Evolutionary conservation across 2,797 vertebrate species (phyloP).

Genomic region (Danionella dracula): DNA sequence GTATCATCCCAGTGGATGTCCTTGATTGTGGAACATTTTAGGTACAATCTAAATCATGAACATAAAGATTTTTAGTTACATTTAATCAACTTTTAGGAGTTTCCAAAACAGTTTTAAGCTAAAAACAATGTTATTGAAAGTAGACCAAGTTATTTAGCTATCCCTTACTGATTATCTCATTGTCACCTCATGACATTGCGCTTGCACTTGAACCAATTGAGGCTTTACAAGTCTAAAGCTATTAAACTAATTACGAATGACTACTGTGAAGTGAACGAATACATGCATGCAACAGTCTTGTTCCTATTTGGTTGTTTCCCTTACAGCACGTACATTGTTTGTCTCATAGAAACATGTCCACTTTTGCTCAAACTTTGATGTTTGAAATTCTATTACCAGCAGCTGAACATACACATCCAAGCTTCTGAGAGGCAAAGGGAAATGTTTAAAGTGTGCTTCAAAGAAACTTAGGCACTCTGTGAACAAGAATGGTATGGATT

Average conservation of each 20-base stretch:
- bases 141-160: too few species aligned
- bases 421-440: background rate
- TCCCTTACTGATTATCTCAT: too few species aligned
- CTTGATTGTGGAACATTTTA: too few species aligned
- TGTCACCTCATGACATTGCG: too few species aligned
- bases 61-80: too few species aligned
- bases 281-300: background rate
- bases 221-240: background rate
- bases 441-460: background rate
- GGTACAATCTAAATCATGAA: too few species aligned
- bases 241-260: background rate
- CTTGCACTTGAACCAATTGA: too few species aligned
- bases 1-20: too few species aligned
- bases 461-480: background rate
- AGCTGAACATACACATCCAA: background rate
- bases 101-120: too few species aligned
- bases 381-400: constrained; percentile 5
- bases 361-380: background rate
- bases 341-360: background rate
- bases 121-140: too few species aligned
- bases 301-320: background rate
- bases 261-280: background rate
- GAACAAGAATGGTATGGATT: background rate
- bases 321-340: background rate
- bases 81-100: too few species aligned